A percentile compares a stretch with the other conserved stretches of the same genome.
Evolutionary conservation across 2,888 invertebrate genomes (phyloP).

Genomic region (Lasioglossum pauxillum): DNA sequence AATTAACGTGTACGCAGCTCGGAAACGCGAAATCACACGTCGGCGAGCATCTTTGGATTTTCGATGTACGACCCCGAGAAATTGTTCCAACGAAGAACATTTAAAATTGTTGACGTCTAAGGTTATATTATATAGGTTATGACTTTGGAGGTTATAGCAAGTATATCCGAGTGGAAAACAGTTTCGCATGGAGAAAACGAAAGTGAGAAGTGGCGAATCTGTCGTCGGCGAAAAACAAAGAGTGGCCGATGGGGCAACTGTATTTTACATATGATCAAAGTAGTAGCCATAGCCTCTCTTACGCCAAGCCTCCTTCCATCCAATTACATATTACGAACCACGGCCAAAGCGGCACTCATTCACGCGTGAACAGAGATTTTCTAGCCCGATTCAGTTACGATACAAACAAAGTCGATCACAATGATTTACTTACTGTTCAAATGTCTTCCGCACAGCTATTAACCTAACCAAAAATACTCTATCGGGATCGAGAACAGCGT

Average conservation of each 20-base stretch:
- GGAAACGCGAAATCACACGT: background rate
- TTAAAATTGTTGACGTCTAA: constrained; percentile 76
- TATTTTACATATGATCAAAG: constrained; percentile 70
- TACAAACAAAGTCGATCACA: constrained; percentile 45
- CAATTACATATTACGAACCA: constrained; percentile 67
- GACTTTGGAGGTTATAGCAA: constrained; percentile 77
- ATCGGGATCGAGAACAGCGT: constrained; percentile 79
- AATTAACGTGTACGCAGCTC: background rate
- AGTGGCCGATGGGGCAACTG: constrained; percentile 58
- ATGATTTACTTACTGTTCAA: constrained; percentile 78
- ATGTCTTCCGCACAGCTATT: constrained; percentile 71
- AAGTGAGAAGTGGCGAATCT: constrained; percentile 23
- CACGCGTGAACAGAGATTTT: constrained; percentile 48
- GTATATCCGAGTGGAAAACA: constrained; percentile 44
- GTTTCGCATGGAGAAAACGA: constrained; percentile 20
- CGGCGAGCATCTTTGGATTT: background rate
- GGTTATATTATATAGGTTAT: constrained; percentile 82
- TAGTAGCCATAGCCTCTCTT: constrained; percentile 76
- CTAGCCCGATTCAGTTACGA: constrained; percentile 40
- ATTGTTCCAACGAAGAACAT: constrained; percentile 37
- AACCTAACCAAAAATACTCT: constrained; percentile 83
- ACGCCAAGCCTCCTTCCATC: constrained; percentile 69
- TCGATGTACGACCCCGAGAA: background rate
- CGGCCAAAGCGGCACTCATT: constrained; percentile 35
- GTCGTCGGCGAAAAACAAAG: constrained; percentile 54